Evolutionary conservation across 2,797 vertebrate genomes (phyloP).

Genomic region (Darevskia mixta): DNA sequence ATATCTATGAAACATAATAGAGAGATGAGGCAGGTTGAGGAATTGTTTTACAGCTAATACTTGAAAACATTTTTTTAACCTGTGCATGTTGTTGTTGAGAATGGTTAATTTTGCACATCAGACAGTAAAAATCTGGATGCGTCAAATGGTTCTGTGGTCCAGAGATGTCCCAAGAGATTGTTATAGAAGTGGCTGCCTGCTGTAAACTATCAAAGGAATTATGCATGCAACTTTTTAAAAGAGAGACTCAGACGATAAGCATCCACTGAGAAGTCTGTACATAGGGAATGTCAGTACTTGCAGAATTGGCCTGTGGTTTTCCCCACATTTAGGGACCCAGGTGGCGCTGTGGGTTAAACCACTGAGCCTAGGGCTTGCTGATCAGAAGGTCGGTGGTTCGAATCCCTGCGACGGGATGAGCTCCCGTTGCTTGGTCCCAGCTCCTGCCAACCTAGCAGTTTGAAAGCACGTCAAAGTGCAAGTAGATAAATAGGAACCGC

Average conservation of each 20-base stretch:
- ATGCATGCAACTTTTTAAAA: conserved; percentile 23
- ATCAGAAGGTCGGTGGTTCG: too few relatives aligned
- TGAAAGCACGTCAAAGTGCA: too few relatives aligned
- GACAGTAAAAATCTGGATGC: neutral
- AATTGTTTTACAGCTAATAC: neutral
- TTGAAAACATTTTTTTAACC: too few relatives aligned
- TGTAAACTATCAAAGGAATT: neutral
- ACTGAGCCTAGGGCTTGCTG: too few relatives aligned
- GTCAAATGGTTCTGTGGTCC: neutral
- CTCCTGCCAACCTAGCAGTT: too few relatives aligned
- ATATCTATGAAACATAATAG: neutral
- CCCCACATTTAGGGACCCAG: conserved; percentile 24
- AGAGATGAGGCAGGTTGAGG: neutral
- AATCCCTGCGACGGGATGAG: too few relatives aligned
- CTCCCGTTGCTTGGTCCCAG: too few relatives aligned
- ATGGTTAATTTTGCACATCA: neutral
- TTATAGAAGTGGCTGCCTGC: neutral
- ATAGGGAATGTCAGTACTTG: conserved; percentile 19
- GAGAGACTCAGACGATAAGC: neutral
- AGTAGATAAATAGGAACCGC: too few relatives aligned
- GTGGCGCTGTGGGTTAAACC: too few relatives aligned
- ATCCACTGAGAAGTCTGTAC: neutral
- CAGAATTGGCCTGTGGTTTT: neutral
- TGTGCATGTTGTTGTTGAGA: neutral
- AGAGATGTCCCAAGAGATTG: neutral